Evolutionary conservation across 1,140 invertebrate species (phyloP).

Genomic region (Dinothrombium tinctorium): DNA sequence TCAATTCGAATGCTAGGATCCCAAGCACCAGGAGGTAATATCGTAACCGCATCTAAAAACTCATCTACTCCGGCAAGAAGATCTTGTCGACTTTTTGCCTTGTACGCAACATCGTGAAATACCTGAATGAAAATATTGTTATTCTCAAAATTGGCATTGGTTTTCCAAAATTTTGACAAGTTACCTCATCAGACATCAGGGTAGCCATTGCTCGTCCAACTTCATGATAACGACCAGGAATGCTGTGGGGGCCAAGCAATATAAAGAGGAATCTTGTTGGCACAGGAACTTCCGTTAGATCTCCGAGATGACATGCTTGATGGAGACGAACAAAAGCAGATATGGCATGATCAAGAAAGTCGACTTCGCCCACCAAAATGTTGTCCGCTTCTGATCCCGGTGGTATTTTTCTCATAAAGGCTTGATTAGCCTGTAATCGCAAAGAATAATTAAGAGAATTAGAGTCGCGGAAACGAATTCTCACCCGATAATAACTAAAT

Average conservation of each 20-base stretch:
- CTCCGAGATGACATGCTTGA: conserved; percentile 65
- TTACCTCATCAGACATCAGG: conserved; percentile 83
- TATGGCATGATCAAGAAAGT: conserved; percentile 71
- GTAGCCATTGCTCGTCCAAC: conserved; percentile 96
- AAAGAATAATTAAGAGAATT: not conserved
- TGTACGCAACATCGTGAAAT: conserved; percentile 95
- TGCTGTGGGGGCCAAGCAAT: conserved; percentile 60
- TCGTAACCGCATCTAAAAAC: conserved; percentile 48
- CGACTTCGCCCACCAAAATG: conserved; percentile 89
- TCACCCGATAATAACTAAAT: not conserved
- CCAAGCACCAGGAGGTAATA: conserved; percentile 95
- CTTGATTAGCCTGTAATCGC: conserved; percentile 42
- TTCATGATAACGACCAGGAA: conserved; percentile 70
- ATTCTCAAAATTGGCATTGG: conserved; percentile 2
- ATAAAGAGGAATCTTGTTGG: conserved; percentile 89
- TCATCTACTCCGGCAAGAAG: conserved; percentile 89
- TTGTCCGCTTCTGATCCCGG: conserved; percentile 84
- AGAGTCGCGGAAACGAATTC: not conserved
- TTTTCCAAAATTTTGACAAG: not conserved
- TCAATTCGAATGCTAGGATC: conserved; percentile 94
- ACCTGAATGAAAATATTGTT: conserved; percentile 27
- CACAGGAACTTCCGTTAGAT: conserved; percentile 88
- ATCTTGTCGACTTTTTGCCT: conserved; percentile 72
- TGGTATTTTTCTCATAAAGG: conserved; percentile 96
- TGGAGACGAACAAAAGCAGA: conserved; percentile 78